These are phyloP conservation scores for Erynnis tages DNA, from an alignment of 2,888 invertebrate genomes.

Conservation along the genomic window DNA sequence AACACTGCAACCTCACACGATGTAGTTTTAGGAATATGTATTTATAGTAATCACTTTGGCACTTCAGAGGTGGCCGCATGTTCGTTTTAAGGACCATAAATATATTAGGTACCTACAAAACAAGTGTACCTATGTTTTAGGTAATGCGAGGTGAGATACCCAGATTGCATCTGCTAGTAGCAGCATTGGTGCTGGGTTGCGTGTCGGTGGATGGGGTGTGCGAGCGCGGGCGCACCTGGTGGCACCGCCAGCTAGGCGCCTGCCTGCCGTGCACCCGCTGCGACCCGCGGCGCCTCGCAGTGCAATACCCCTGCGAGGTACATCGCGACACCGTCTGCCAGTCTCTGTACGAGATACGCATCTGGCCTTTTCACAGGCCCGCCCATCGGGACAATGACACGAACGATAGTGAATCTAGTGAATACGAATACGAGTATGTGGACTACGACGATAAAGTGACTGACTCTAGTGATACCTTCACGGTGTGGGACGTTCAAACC, in stretches of 20 bases:
- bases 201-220: constrained; percentile 57
- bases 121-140: constrained; percentile 40
- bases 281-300: constrained; percentile 81
- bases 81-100: too few species aligned
- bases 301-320: constrained; percentile 87
- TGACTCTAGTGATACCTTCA: constrained; percentile 53
- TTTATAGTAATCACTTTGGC: too few species aligned
- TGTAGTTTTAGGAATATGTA: too few species aligned
- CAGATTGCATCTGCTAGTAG: constrained; percentile 67
- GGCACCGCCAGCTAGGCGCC: constrained; percentile 83
- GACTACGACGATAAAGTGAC: constrained; percentile 72
- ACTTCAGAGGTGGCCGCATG: too few species aligned
- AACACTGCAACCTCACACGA: too few species aligned
- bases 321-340: constrained; percentile 89
- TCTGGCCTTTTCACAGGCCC: constrained; percentile 80
- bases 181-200: constrained; percentile 60
- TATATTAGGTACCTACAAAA: too few species aligned
- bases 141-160: constrained; percentile 74
- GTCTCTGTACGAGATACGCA: constrained; percentile 83
- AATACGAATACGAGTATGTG: constrained; percentile 68
- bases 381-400: constrained; percentile 46
- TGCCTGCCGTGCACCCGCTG: constrained; percentile 88
- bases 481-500: constrained; percentile 88
- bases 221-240: constrained; percentile 84
- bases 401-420: constrained; percentile 57